These are phyloP conservation scores for Bombus consobrinus DNA, from an alignment of 1,140 invertebrate species.

Conservation along the genomic window DNA sequence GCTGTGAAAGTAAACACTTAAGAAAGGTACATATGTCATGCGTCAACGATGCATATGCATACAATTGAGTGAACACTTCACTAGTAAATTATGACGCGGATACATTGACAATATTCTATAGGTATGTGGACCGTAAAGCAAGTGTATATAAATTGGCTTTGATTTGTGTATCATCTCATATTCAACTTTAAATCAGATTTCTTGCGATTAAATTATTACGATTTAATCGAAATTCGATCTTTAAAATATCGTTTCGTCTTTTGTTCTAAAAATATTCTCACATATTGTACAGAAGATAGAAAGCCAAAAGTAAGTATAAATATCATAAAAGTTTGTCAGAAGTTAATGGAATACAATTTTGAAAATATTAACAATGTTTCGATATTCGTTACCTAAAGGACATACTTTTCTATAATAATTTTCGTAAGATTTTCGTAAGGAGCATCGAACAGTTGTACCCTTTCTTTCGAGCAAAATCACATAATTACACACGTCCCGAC, in stretches of 20 bases:
- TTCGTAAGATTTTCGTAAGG: too few species aligned
- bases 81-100: constrained; percentile 1
- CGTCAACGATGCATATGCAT: constrained; percentile 22
- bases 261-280: not conserved
- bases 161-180: too few species aligned
- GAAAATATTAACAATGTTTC: not conserved
- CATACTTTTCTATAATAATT: not conserved
- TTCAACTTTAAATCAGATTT: too few species aligned
- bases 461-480: not conserved
- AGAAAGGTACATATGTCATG: not conserved
- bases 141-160: too few species aligned
- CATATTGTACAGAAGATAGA: not conserved
- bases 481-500: not conserved
- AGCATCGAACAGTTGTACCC: not conserved
- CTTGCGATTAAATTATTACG: too few species aligned
- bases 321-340: not conserved
- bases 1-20: not conserved
- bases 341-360: not conserved
- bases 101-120: not conserved
- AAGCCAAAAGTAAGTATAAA: not conserved
- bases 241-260: too few species aligned
- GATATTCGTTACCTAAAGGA: too few species aligned
- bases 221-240: too few species aligned
- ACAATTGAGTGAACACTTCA: not conserved
- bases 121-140: not conserved